Conservation (phyloP, 1,140 invertebrate genomes). For the Matsumurasca onukii region DNA sequence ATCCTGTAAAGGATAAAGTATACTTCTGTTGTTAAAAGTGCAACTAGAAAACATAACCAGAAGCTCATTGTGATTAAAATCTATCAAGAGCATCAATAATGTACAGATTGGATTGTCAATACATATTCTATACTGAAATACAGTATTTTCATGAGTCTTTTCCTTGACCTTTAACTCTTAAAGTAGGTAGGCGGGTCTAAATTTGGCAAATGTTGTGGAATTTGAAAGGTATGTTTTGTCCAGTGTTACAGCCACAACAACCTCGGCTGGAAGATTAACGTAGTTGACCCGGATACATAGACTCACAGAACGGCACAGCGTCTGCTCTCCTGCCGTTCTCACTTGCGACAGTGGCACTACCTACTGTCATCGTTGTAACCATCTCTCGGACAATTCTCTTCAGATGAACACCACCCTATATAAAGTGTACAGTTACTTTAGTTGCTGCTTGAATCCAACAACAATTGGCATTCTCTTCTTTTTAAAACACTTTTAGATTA, state of each 20-base stretch:
- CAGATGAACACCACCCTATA: constrained; percentile 18
- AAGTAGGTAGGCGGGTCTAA: too few species aligned
- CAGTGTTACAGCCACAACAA: constrained; percentile 92
- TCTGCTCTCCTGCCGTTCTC: neutral
- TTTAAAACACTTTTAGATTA: neutral
- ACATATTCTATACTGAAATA: neutral
- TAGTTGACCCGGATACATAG: constrained; percentile 61
- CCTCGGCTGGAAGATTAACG: constrained; percentile 91
- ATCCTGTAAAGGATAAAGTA: too few species aligned
- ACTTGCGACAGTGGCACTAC: neutral
- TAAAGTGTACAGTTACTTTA: neutral
- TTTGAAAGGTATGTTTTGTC: constrained; percentile 41
- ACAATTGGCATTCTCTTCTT: neutral
- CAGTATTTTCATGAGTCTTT: neutral
- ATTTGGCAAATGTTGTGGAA: neutral
- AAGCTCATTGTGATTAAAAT: too few species aligned
- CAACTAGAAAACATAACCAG: too few species aligned
- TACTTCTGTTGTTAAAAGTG: too few species aligned
- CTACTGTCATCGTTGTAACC: neutral
- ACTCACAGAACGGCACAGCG: constrained; percentile 15
- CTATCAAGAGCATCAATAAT: too few species aligned
- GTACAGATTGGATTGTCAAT: too few species aligned
- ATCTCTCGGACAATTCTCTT: neutral
- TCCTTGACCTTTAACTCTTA: too few species aligned
- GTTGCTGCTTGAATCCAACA: neutral